Conservation (phyloP, 2,113 vertebrate species). For the Engystomops pustulosus region DNA sequence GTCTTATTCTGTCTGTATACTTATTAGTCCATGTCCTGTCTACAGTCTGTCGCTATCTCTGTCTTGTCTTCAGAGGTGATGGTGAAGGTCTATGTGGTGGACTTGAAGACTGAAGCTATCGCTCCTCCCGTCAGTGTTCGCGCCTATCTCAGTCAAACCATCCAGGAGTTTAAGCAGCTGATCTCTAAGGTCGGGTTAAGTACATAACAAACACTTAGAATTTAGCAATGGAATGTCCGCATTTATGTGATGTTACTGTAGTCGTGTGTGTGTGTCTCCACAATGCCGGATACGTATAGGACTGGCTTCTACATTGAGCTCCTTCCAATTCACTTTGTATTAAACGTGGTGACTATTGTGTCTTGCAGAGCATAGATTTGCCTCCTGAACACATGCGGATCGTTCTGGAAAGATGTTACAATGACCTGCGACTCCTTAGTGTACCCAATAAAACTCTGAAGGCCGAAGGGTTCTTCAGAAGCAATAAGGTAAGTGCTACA, state of each 20-base stretch:
- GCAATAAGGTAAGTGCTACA: conserved; percentile 87
- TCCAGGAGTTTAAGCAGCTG: conserved; percentile 94
- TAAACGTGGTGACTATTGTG: neutral
- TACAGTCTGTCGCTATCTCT: neutral
- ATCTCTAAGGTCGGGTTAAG: conserved; percentile 95
- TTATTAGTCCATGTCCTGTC: neutral
- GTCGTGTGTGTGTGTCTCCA: no score
- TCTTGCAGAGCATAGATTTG: conserved; percentile 79
- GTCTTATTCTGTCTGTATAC: neutral
- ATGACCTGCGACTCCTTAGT: conserved; percentile 90
- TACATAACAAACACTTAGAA: no score
- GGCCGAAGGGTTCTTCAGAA: conserved; percentile 97
- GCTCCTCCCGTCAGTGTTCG: conserved; percentile 88
- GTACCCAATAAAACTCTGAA: conserved; percentile 95
- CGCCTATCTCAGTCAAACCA: conserved; percentile 95
- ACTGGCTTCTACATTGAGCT: no score
- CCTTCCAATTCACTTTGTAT: no score
- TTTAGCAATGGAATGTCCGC: no score
- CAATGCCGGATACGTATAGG: no score
- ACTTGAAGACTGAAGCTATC: conserved; percentile 89
- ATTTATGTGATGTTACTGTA: no score
- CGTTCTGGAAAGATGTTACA: conserved; percentile 96
- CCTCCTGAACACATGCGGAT: conserved; percentile 90
- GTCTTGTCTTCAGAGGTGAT: conserved; percentile 85
- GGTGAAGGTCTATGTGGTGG: conserved; percentile 95